These are phyloP conservation scores for Dinomys branickii DNA, from an alignment of 2,113 vertebrate genomes.

Conservation along the genomic window DNA sequence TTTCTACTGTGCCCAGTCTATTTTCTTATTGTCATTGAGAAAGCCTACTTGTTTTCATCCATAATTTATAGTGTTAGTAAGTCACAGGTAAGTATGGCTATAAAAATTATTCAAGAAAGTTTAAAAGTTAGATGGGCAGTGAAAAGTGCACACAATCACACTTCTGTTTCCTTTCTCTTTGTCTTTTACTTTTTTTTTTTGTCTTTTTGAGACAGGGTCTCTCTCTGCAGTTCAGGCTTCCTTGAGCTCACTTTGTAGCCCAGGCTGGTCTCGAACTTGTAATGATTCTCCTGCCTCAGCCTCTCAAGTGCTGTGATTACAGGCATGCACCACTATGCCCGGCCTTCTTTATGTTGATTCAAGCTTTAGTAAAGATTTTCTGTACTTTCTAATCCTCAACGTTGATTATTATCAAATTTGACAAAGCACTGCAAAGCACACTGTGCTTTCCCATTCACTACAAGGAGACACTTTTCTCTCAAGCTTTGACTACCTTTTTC, in stretches of 20 bases:
- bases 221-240: too few relatives aligned
- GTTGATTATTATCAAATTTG: not conserved
- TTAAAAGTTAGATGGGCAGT: not conserved
- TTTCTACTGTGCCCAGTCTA: not conserved
- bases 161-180: not conserved
- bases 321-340: too few relatives aligned
- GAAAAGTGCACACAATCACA: not conserved
- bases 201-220: too few relatives aligned
- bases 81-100: not conserved
- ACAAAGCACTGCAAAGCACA: not conserved
- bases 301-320: too few relatives aligned
- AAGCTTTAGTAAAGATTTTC: not conserved
- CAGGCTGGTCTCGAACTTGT: too few relatives aligned
- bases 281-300: too few relatives aligned
- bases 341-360: not conserved
- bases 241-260: too few relatives aligned
- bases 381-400: not conserved
- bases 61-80: not conserved
- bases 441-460: not conserved
- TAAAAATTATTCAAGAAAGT: not conserved
- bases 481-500: fast-evolving
- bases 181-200: too few relatives aligned
- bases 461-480: not conserved
- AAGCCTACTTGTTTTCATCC: not conserved
- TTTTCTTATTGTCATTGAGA: not conserved